These are phyloP conservation scores for Onychomys torridus DNA, from an alignment of 2,797 vertebrate genomes.

Conservation along the genomic window DNA sequence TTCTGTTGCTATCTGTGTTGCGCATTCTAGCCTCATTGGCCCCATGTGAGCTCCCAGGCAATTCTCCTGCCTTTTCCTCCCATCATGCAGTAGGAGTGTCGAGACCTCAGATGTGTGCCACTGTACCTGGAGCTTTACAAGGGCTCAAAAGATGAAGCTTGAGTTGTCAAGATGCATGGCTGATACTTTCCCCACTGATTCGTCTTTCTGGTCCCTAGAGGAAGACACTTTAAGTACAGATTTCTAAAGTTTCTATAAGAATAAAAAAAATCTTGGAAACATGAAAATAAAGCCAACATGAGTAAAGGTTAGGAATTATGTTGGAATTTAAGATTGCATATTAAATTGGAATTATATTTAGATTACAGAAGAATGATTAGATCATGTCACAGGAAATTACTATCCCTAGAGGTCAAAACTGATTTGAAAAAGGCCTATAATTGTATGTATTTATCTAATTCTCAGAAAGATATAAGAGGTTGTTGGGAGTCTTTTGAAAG, in stretches of 20 bases:
- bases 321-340: not conserved
- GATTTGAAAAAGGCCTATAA: not conserved
- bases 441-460: slow-evolving; percentile 19
- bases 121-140: not conserved
- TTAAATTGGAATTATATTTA: not conserved
- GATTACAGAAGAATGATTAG: not conserved
- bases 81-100: too few species aligned
- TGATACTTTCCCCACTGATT: not conserved
- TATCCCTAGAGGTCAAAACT: not conserved
- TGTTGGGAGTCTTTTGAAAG: not conserved
- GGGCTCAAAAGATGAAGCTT: not conserved
- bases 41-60: not conserved
- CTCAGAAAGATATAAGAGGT: not conserved
- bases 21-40: not conserved
- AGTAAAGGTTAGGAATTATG: not conserved
- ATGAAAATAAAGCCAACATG: not conserved
- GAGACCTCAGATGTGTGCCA: too few species aligned
- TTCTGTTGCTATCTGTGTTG: not conserved
- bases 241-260: not conserved
- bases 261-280: not conserved
- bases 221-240: not conserved
- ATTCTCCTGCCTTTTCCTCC: not conserved
- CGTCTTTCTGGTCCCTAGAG: not conserved
- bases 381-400: not conserved
- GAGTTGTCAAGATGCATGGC: not conserved